Evolutionary conservation across 1,140 invertebrate species (phyloP).

Genomic region (Palaemon carinicauda): DNA sequence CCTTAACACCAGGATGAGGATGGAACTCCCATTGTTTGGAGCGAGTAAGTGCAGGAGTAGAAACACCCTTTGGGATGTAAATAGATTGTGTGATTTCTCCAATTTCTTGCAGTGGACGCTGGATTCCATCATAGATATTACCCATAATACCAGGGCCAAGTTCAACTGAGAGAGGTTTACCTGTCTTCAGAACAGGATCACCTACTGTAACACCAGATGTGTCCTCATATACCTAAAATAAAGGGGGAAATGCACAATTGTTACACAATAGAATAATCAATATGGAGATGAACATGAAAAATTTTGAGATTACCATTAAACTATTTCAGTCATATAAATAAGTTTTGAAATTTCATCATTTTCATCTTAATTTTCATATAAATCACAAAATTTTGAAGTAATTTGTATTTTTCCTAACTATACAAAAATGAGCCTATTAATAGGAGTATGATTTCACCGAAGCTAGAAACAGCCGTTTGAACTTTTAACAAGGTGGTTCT

Average conservation of each 20-base stretch:
- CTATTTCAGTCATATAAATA: too few relatives aligned
- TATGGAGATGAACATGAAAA: too few relatives aligned
- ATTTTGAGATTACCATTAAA: too few relatives aligned
- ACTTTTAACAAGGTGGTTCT: too few relatives aligned
- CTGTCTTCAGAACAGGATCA: slow-evolving; percentile 97
- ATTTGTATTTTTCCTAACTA: too few relatives aligned
- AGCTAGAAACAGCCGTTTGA: too few relatives aligned
- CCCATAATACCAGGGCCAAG: slow-evolving; percentile 99
- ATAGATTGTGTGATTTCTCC: slow-evolving; percentile 92
- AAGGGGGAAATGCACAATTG: background rate
- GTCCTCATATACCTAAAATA: slow-evolving; percentile 92
- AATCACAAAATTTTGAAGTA: too few relatives aligned
- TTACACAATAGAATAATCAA: background rate
- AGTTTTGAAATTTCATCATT: too few relatives aligned
- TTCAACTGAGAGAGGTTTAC: slow-evolving; percentile 97
- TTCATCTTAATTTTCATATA: too few relatives aligned
- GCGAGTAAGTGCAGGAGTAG: slow-evolving; percentile 88
- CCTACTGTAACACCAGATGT: slow-evolving; percentile 99
- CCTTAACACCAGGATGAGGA: slow-evolving; percentile 66
- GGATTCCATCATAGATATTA: slow-evolving; percentile 98
- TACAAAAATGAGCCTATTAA: too few relatives aligned
- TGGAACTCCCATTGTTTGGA: slow-evolving; percentile 91
- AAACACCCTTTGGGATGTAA: slow-evolving; percentile 99
- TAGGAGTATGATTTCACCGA: too few relatives aligned
- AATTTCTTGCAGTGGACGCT: slow-evolving; percentile 97